phyloP scores from a whole-genome alignment of 2,113 vertebrate genomes.

The Rhizomys pruinosus region DNA sequence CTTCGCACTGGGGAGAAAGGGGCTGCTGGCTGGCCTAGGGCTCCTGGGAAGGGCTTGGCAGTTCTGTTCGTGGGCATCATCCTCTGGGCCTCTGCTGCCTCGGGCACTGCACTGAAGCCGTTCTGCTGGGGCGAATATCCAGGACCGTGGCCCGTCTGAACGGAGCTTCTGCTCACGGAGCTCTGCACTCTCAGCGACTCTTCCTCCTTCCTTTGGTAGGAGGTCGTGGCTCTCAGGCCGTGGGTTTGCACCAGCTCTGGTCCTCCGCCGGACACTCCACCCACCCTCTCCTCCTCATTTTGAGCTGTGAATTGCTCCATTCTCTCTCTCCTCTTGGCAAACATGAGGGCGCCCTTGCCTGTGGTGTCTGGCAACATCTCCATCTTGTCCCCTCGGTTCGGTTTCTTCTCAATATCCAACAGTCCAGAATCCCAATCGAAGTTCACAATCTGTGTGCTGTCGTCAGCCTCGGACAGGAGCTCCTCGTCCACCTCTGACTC shows the following conservation, averaged over 20 bases:
- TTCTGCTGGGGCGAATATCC: slow-evolving; percentile 87
- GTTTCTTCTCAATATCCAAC: slow-evolving; percentile 92
- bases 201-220: slow-evolving; percentile 83
- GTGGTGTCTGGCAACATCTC: slow-evolving; percentile 93
- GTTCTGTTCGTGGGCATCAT: slow-evolving; percentile 88
- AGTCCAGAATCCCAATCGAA: slow-evolving; percentile 94
- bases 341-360: slow-evolving; percentile 97
- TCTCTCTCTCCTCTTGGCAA: slow-evolving; percentile 93
- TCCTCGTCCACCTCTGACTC: slow-evolving; percentile 93
- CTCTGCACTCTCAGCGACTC: slow-evolving; percentile 75
- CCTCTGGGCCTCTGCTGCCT: slow-evolving; percentile 85
- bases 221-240: slow-evolving; percentile 76
- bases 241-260: slow-evolving; percentile 75
- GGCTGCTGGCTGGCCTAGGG: slow-evolving; percentile 85
- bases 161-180: slow-evolving; percentile 86
- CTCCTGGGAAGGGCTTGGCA: slow-evolving; percentile 91
- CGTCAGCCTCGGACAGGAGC: slow-evolving; percentile 88
- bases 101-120: slow-evolving; percentile 83
- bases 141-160: slow-evolving; percentile 87
- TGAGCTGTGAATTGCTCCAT: slow-evolving; percentile 97
- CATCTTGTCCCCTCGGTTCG: slow-evolving; percentile 89
- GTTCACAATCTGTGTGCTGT: slow-evolving; percentile 87
- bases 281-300: slow-evolving; percentile 91
- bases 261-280: slow-evolving; percentile 85
- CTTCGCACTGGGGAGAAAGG: slow-evolving; percentile 88